Conservation (phyloP, 1,140 invertebrate species). For the Drosophila mayri region DNA sequence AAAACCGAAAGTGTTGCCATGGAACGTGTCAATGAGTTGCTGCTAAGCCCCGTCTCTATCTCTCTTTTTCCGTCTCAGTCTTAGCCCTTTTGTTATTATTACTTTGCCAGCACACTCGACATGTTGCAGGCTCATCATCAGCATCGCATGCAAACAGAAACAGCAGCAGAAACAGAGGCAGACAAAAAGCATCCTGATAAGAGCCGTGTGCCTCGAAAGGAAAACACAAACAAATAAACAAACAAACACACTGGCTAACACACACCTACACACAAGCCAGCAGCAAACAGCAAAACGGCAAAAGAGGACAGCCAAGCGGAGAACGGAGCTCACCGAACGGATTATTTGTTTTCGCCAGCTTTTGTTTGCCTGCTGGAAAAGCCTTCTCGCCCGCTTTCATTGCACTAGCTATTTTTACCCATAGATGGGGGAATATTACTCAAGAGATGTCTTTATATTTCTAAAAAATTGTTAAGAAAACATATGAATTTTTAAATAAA, state of each 20-base stretch:
- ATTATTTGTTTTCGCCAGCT: constrained; percentile 81
- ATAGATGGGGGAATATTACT: constrained; percentile 14
- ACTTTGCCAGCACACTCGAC: constrained; percentile 72
- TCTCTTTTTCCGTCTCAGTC: constrained; percentile 1
- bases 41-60: constrained; percentile 47
- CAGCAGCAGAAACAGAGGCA: constrained; percentile 31
- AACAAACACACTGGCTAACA: constrained; percentile 25
- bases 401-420: constrained; percentile 15
- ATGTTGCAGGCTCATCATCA: constrained; percentile 69
- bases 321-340: constrained; percentile 38
- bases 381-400: constrained; percentile 31
- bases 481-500: background rate
- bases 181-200: constrained; percentile 59
- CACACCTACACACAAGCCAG: constrained; percentile 3
- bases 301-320: constrained; percentile 33
- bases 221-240: constrained; percentile 51
- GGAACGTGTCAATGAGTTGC: constrained; percentile 78
- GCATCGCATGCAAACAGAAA: constrained; percentile 59
- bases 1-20: constrained; percentile 59
- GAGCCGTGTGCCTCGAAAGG: constrained; percentile 54
- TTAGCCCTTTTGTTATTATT: constrained; percentile 77
- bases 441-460: constrained; percentile 7
- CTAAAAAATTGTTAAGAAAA: background rate
- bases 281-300: constrained; percentile 41
- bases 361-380: constrained; percentile 63